These are phyloP conservation scores for Caenorhabditis latens DNA, from an alignment of 1,140 invertebrate species.

Conservation along the genomic window DNA sequence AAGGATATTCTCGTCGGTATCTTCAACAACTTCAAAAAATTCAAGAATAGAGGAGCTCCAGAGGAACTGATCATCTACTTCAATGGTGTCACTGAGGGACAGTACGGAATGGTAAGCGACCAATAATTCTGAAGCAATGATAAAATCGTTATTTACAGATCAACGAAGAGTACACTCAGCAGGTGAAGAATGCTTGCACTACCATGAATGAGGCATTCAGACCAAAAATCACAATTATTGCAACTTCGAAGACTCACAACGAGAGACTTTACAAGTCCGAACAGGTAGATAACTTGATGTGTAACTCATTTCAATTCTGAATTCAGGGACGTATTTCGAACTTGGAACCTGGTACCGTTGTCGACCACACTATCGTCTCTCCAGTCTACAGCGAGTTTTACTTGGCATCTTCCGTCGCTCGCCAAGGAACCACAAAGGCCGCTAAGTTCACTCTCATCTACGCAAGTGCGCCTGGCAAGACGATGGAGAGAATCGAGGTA, in stretches of 20 bases:
- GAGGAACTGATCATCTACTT: not conserved
- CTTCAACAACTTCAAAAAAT: not conserved
- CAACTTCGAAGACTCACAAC: constrained; percentile 1
- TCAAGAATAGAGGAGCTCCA: too few relatives aligned
- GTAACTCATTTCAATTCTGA: not conserved
- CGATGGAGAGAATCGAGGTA: too few relatives aligned
- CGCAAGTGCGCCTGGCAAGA: not conserved
- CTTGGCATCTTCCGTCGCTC: not conserved
- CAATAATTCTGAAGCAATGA: too few relatives aligned
- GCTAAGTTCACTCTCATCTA: not conserved
- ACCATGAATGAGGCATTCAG: not conserved
- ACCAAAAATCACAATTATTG: not conserved
- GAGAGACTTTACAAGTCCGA: not conserved
- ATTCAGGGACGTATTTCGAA: not conserved
- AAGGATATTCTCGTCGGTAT: not conserved
- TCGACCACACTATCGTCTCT: not conserved
- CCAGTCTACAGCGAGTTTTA: not conserved
- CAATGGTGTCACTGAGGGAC: constrained; percentile 30
- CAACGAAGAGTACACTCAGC: not conserved
- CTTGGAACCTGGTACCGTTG: not conserved
- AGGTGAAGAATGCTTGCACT: not conserved
- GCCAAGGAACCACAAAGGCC: not conserved
- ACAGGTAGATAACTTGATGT: not conserved
- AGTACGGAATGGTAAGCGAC: not conserved
- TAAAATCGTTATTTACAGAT: not conserved